Conservation (phyloP, 2,113 vertebrate genomes). For the Tragulus kanchil region DNA sequence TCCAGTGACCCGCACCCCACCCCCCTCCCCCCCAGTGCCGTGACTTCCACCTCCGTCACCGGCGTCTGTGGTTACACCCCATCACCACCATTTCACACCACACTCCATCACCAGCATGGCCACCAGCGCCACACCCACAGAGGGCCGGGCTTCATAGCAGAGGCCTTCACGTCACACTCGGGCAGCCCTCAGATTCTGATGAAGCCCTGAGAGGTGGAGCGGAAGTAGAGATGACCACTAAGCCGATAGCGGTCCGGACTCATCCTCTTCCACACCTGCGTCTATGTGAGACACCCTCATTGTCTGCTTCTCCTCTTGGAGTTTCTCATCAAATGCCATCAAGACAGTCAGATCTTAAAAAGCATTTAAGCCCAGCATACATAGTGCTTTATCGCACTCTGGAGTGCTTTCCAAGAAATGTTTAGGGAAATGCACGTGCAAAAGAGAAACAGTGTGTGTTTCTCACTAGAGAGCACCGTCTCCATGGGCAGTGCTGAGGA, state of each 20-base stretch:
- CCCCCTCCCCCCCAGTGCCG: accelerated
- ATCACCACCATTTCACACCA: neutral
- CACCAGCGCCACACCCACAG: neutral
- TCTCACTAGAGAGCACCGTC: too few relatives aligned
- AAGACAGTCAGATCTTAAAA: neutral
- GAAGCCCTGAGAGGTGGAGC: neutral
- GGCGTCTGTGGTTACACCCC: accelerated
- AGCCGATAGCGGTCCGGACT: neutral
- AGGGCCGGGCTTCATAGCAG: neutral
- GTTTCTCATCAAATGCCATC: neutral
- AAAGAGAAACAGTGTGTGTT: neutral
- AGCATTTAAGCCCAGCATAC: neutral
- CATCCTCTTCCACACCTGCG: accelerated
- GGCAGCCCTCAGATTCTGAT: neutral
- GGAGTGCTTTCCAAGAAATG: neutral
- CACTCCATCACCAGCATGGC: neutral
- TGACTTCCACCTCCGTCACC: accelerated
- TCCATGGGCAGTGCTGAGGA: too few relatives aligned
- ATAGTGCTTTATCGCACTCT: neutral
- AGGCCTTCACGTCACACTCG: neutral
- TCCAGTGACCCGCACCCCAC: accelerated
- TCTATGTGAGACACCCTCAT: too few relatives aligned
- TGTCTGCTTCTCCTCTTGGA: neutral
- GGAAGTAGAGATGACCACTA: neutral
- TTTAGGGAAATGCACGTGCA: neutral